Evolutionary conservation across 1,140 invertebrate species (phyloP), one percentile per base, ranked within the genome.

Genomic region (Panagrolaimus sp.): DNA sequence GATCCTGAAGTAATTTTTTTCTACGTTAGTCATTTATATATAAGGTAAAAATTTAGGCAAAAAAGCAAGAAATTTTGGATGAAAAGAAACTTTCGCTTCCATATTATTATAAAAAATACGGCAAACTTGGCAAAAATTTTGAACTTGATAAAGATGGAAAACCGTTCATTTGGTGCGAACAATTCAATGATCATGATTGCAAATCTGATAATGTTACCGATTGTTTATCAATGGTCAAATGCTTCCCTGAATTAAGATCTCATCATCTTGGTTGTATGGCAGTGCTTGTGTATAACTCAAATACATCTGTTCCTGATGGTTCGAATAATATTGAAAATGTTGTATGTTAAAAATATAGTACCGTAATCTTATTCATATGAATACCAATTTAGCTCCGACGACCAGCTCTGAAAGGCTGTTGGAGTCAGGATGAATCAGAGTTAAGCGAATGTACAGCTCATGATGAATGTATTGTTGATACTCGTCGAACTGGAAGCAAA

Each of bases 251-350:
- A 52, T 38, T 26, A 62, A 48, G 74, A 38, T 77, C 74, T 8
- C 75, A 74, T 47, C 28, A 63, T 55, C 24, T 24, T 48, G 74
- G 76, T 43, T 81, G 76, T 62, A 77, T 78, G 76, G 76, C 78
- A 26, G 66, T 77, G n/a, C 45, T 44, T 52, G 38, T 78, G 0
- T 71, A 78, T 46, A 76, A 75, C 43, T 62, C 47, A 17, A 70
- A 43, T 24, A 7, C 12, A 38, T 38, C 32, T n/a, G n/a, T n/a
- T 15, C 28, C 32, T 14, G 26, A 72, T 52, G 71, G 28, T 21
- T 5, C 26, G 0, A 15, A 43, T 46, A 17, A 24, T 48, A 77
- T 72, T 43, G 47, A 79, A 52, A 76, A 73, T n/a, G 1, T 43
- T 65, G 28, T 68, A 70, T 17, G 52, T 64, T 15, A 63, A 2